Evolutionary conservation across 2,888 invertebrate genomes (phyloP).

Genomic region (Drosophila ustulata): DNA sequence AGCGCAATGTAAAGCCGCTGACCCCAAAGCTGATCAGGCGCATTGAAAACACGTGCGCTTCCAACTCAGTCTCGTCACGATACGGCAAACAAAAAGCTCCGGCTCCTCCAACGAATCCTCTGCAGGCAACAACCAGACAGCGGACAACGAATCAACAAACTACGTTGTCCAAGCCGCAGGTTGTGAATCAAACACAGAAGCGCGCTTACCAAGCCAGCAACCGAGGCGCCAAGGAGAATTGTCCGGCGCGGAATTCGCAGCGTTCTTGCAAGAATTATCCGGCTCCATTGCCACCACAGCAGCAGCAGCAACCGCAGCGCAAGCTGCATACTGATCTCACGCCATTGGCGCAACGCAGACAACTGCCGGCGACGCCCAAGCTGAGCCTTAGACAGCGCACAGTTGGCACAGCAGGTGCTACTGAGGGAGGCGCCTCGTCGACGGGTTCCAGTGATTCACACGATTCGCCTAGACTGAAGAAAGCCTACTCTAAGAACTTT

Average conservation of each 20-base stretch:
- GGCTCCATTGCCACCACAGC: constrained; percentile 69
- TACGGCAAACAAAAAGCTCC: constrained; percentile 69
- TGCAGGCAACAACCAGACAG: constrained; percentile 1
- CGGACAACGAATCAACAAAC: constrained; percentile 50
- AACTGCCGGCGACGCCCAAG: constrained; percentile 71
- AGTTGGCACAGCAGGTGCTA: constrained; percentile 29
- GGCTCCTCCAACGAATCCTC: constrained; percentile 60
- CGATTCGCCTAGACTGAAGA: constrained; percentile 82
- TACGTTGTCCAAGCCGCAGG: constrained; percentile 31
- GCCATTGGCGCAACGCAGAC: constrained; percentile 59
- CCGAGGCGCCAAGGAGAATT: constrained; percentile 82
- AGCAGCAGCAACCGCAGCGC: constrained; percentile 52
- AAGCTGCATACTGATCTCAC: constrained; percentile 43
- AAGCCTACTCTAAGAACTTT: constrained; percentile 84
- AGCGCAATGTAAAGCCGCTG: constrained; percentile 80
- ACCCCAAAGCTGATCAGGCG: constrained; percentile 84
- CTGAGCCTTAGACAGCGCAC: constrained; percentile 50
- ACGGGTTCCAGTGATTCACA: constrained; percentile 82
- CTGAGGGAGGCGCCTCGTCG: constrained; percentile 71
- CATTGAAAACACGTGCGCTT: constrained; percentile 80
- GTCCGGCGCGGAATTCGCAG: constrained; percentile 58
- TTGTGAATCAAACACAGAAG: constrained; percentile 77
- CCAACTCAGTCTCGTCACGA: constrained; percentile 42
- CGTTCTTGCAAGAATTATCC: constrained; percentile 79
- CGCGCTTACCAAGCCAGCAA: constrained; percentile 80